These are phyloP conservation scores for Bradypodion pumilum DNA, from an alignment of 2,797 vertebrate species.

Conservation along the genomic window DNA sequence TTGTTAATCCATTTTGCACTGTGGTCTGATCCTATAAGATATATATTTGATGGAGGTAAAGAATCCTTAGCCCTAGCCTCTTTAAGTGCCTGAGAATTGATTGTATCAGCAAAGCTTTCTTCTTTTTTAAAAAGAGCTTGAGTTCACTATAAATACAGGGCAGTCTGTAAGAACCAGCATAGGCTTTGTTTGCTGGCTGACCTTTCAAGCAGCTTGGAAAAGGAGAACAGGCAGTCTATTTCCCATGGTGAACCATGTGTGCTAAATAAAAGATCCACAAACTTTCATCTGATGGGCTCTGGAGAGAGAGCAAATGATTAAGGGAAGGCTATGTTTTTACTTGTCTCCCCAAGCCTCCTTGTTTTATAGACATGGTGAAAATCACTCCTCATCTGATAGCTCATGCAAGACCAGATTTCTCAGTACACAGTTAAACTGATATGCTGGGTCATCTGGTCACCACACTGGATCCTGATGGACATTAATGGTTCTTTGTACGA, in stretches of 20 bases:
- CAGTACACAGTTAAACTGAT: not conserved
- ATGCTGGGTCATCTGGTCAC: not conserved
- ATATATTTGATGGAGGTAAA: not conserved
- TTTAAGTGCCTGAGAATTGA: slow-evolving; percentile 41
- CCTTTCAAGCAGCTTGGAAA: slow-evolving; percentile 41
- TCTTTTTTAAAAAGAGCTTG: slow-evolving; percentile 4
- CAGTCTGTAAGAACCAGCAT: slow-evolving; percentile 30
- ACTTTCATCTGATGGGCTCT: slow-evolving; percentile 27
- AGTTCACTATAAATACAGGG: slow-evolving; percentile 18
- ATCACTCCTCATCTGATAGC: not conserved
- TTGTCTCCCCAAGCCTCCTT: slow-evolving; percentile 2
- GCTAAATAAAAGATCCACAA: slow-evolving; percentile 32
- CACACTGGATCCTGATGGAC: not conserved
- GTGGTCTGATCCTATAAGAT: not conserved
- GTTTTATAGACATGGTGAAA: not conserved
- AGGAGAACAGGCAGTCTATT: slow-evolving; percentile 25
- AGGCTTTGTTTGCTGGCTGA: slow-evolving; percentile 43
- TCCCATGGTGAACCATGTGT: slow-evolving; percentile 37
- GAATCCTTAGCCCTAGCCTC: not conserved
- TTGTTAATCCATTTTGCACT: not conserved
- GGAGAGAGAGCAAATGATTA: not conserved
- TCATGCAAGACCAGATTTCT: not conserved
- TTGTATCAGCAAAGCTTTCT: slow-evolving; percentile 9
- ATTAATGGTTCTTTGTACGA: not conserved
- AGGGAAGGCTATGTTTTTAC: slow-evolving; percentile 1